Percentiles rank a stretch among this genome's conserved stretches.
Evolutionary conservation across 92 coral and sea anemone genomes (phyloP).

Genomic region (Ricordea florida): DNA sequence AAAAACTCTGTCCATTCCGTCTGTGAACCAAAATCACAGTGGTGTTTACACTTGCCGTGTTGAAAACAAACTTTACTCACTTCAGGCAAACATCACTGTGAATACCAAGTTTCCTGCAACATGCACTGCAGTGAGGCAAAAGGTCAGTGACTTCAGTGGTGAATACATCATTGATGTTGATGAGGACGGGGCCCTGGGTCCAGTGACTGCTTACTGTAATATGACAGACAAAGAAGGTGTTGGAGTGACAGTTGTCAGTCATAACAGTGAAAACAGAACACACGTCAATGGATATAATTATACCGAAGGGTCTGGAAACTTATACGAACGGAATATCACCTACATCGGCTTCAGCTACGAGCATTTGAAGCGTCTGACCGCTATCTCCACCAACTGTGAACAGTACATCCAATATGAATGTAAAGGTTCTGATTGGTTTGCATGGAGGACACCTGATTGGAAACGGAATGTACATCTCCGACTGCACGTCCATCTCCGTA

Average conservation of each 20-base stretch:
- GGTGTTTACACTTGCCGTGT: background rate
- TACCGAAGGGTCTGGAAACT: too few relatives aligned
- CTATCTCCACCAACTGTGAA: background rate
- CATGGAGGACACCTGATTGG: background rate
- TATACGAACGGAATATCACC: background rate
- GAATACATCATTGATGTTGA: conserved; percentile 19
- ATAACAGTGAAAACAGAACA: conserved; percentile 25
- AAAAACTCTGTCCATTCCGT: background rate
- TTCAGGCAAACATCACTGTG: background rate
- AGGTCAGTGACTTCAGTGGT: conserved; percentile 4
- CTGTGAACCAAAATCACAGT: background rate
- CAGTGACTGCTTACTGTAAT: conserved; percentile 26
- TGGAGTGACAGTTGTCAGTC: conserved; percentile 43
- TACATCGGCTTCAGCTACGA: conserved; percentile 4
- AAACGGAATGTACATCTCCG: background rate
- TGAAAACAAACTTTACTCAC: background rate
- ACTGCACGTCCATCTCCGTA: too few relatives aligned
- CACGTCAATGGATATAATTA: background rate
- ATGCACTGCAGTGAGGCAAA: background rate
- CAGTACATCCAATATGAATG: conserved; percentile 28
- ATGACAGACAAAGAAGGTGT: conserved; percentile 24
- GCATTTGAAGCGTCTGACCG: conserved; percentile 5
- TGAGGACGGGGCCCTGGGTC: conserved; percentile 1
- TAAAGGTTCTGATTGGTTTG: background rate
- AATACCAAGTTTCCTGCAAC: background rate